A percentile compares a stretch with the other conserved stretches of the same genome.
phyloP scores from a whole-genome alignment of 37 sponge, comb jelly and placozoan genomes.

The Bolinopsis microptera region DNA sequence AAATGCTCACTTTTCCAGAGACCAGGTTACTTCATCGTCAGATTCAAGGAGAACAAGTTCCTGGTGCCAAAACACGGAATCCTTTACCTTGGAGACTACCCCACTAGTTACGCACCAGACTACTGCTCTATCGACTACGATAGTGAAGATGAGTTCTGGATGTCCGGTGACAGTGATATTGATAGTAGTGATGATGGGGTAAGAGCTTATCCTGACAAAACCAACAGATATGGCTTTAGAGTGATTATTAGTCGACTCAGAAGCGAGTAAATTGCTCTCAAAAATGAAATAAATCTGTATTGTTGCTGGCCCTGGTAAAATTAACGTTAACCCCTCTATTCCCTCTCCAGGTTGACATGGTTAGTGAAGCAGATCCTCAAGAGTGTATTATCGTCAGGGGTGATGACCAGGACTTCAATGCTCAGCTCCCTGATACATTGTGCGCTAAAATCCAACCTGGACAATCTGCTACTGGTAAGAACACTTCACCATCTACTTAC shows the following conservation, averaged over 20 bases:
- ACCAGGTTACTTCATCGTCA: constrained; percentile 12
- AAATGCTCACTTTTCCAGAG: no score
- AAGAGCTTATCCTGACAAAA: no score
- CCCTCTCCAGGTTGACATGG: not conserved
- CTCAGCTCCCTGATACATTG: not conserved
- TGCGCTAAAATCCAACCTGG: constrained; percentile 16
- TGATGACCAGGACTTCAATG: not conserved
- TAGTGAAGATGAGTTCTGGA: constrained; percentile 17
- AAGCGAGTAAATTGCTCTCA: not conserved
- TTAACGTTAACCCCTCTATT: no score
- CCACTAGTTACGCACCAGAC: constrained; percentile 6
- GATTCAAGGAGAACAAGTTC: constrained; percentile 3
- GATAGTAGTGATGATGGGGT: not conserved
- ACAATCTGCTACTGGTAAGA: not conserved
- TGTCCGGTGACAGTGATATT: not conserved
- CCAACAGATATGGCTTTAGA: no score
- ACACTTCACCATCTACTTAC: no score
- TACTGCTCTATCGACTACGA: not conserved
- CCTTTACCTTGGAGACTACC: constrained; percentile 36
- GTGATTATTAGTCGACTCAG: no score
- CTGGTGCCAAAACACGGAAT: constrained; percentile 19
- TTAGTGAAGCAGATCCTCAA: constrained; percentile 10
- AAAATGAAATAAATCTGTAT: no score
- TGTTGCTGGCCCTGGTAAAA: no score
- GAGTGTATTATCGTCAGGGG: constrained; percentile 1